Base-by-base conservation (phyloP, 2,797 vertebrate genomes). In the Triplophysa yarkandensis region DNA sequence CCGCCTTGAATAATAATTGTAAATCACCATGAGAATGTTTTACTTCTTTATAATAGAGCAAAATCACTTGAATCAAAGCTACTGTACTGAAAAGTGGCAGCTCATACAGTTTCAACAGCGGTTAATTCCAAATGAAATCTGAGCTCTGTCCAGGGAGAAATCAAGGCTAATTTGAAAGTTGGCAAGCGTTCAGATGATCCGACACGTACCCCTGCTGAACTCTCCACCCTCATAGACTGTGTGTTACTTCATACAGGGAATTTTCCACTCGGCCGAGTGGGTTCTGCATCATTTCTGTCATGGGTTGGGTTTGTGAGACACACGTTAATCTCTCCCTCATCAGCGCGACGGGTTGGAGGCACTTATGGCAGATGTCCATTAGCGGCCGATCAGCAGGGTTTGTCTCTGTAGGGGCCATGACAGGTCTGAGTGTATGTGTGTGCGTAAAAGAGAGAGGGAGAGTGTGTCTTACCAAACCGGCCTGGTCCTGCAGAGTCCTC, bases 401-500 rank as follows among this genome's bases (percentile, higher is more conserved):
- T 58, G 67, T 50, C 74, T 54, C 81, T 44, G 43, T 78, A 43
- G 82, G 80, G 77, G 77, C 77, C 60, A 50, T 80, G 78, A 80
- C 78, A 79, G 79, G 74, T 81, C 70, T 77, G 28, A 75, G 48
- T 67, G 68, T 41, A 69, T 71, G 72, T 67, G 57, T 61, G 54
- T 68, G 54, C 43, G 13, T 36, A 32, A 41, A 43, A 62, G 32
- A 32, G 39, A n/a, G 30, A 57, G 58, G 52, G 77, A 46, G 80
- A 60, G 57, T 23, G 69, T 70, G 71, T 64, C 52, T 72, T 63
- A 64, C 71, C 70, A 74, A 74, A 81, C 36, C 63, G 58, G 36
- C 77, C 74, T 82, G 76, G 78, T 80, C 76, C 81, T 78, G 78
- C 44, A 52, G 81, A 78, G 76, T 72, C 80, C 91, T 92, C 89